phyloP scores from a whole-genome alignment of 2,888 invertebrate species.

The Erebia epiphron region DNA sequence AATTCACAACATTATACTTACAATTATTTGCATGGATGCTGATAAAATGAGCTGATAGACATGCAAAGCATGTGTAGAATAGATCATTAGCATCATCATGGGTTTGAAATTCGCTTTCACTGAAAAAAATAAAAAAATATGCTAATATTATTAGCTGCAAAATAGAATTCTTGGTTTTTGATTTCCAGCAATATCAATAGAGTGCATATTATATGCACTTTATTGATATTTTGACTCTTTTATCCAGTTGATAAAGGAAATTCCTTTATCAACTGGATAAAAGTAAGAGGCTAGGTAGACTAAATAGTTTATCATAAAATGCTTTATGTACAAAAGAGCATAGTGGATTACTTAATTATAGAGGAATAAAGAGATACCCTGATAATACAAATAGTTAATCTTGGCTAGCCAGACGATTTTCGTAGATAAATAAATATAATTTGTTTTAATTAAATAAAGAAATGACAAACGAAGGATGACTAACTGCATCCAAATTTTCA shows the following conservation, averaged over 20 bases:
- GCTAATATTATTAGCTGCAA: neutral
- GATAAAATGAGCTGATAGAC: conserved; percentile 93
- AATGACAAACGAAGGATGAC: conserved; percentile 42
- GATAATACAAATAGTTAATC: neutral
- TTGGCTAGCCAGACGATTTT: neutral
- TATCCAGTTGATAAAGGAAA: too few relatives aligned
- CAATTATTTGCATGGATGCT: conserved; percentile 87
- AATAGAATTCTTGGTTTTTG: neutral
- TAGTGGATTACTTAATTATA: neutral
- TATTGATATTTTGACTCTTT: too few relatives aligned
- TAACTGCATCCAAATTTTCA: conserved; percentile 23
- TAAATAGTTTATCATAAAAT: neutral
- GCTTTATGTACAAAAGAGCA: neutral
- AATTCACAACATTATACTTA: conserved; percentile 75
- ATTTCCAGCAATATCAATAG: neutral
- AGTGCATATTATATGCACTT: neutral
- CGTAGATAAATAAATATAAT: neutral
- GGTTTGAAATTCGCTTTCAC: conserved; percentile 92
- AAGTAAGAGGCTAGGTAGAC: neutral
- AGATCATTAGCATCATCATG: conserved; percentile 92
- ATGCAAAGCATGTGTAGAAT: conserved; percentile 94
- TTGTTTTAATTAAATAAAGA: conserved; percentile 30
- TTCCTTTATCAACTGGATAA: too few relatives aligned
- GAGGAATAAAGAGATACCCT: neutral
- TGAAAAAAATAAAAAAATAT: conserved; percentile 57